Evolutionary conservation across 2,113 vertebrate species (phyloP), one percentile per base, ranked within the genome.

Genomic region (Ellobius talpinus): DNA sequence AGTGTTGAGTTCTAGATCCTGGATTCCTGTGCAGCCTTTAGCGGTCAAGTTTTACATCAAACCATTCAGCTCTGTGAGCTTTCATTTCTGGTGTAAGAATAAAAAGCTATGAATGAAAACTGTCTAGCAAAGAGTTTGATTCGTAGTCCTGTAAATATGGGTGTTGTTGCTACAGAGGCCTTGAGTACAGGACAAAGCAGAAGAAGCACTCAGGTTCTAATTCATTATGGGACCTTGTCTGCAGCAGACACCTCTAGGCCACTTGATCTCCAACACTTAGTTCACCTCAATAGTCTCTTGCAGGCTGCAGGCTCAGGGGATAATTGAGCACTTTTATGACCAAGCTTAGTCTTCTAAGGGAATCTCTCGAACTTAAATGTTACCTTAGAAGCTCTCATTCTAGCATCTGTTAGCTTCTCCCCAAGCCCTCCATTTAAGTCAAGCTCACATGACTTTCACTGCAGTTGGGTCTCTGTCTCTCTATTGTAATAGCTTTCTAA

Each of bases 61-160:
- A 50, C 1, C 63, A 47, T 84, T 70, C 26, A 85, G 19, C 50
- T 50, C n/a, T 66, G 23, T 13, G 31, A 94, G 16, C 45, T 78
- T 89, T 93, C 13, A 21, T 91, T 84, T 94, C 55, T 77, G 63
- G 1, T 74, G 19, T 73, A 87, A n/a, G 19, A 74, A 77, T 78
- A 79, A 90, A 68, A 87, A 88, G 21, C 79, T 79, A 87, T 66
- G 36, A 95, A 85, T 65, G 52, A 90, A 89, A 68, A 84, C n/a
- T 81, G 26, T 0, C 12, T 42, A n/a, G 47, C 31, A 55, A 7
- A 79, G 31, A 47, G 10, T 24, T 91, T 82, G 47, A 68, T 84
- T 39, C 33, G 45, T 29, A 26, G 36, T 47, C 81, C 24, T 85
- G 4, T 36, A 55, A 42, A 90, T 89, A 79, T 16, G 36, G 42